phyloP scores from a whole-genome alignment of 2,113 vertebrate species.

The Furnarius figulus region DNA sequence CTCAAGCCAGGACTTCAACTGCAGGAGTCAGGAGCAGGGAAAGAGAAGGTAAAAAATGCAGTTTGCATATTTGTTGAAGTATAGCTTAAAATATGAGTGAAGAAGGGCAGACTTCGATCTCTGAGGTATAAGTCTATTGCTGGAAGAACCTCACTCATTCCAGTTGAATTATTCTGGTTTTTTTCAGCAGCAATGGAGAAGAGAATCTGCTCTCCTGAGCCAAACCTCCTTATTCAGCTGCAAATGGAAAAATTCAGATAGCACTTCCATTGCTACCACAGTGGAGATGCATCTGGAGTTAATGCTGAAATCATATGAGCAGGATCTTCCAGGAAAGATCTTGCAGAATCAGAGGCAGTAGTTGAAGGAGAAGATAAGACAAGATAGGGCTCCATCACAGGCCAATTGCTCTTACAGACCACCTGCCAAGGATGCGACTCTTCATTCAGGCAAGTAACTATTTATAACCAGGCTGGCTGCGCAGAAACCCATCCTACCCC shows the following conservation, averaged over 20 bases:
- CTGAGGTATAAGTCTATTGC: neutral
- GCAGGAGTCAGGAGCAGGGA: neutral
- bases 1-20: neutral
- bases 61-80: conserved; percentile 23
- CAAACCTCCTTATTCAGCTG: neutral
- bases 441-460: neutral
- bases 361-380: conserved; percentile 23
- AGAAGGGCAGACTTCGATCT: conserved; percentile 34
- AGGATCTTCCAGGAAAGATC: neutral
- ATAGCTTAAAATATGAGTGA: neutral
- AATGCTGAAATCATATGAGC: neutral
- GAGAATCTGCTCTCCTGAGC: neutral
- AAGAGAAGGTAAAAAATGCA: neutral
- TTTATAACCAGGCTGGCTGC: neutral
- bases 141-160: neutral
- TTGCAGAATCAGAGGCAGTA: neutral
- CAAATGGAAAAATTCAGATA: neutral
- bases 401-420: neutral
- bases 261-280: neutral
- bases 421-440: neutral
- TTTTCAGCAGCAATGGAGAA: neutral
- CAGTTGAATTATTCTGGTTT: neutral
- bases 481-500: neutral
- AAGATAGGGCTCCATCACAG: neutral
- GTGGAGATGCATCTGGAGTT: neutral